A percentile compares a stretch with the other conserved stretches of the same genome.
Conservation (phyloP, 2,888 invertebrate genomes). For the Microctonus hyperodae region DNA sequence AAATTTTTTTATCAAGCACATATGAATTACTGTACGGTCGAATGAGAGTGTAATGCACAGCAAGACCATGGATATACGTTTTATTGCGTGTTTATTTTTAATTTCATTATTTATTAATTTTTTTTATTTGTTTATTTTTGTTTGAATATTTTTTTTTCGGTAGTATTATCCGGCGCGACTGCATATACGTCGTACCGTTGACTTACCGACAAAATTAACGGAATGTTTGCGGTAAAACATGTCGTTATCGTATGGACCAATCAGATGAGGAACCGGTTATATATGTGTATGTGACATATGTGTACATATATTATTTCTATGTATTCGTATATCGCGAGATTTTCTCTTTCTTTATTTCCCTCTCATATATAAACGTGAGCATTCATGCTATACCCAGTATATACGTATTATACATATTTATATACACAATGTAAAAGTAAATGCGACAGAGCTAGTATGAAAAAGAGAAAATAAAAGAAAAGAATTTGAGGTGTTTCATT, state of each 20-base stretch:
- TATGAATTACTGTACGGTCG: neutral
- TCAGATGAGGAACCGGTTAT: constrained; percentile 32
- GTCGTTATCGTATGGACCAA: constrained; percentile 36
- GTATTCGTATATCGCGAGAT: constrained; percentile 13
- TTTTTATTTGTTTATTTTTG: neutral
- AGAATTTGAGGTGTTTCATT: neutral
- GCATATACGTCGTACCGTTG: constrained; percentile 12
- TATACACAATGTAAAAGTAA: neutral
- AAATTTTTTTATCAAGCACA: neutral
- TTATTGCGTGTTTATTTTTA: neutral
- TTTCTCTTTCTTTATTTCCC: constrained; percentile 5
- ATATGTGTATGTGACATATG: neutral
- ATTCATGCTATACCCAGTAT: constrained; percentile 13
- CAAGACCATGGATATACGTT: neutral
- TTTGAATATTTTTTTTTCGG: neutral
- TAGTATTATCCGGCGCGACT: constrained; percentile 11
- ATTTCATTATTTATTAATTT: too few relatives aligned
- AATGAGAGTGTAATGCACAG: neutral
- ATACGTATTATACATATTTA: neutral
- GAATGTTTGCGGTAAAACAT: constrained; percentile 35
- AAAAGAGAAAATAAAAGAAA: neutral
- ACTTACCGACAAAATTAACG: constrained; percentile 36
- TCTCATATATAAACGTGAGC: constrained; percentile 12
- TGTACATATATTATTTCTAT: neutral
- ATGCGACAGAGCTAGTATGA: neutral